Evolutionary conservation across 2,113 vertebrate genomes (phyloP).

Genomic region (Gopherus flavomarginatus): DNA sequence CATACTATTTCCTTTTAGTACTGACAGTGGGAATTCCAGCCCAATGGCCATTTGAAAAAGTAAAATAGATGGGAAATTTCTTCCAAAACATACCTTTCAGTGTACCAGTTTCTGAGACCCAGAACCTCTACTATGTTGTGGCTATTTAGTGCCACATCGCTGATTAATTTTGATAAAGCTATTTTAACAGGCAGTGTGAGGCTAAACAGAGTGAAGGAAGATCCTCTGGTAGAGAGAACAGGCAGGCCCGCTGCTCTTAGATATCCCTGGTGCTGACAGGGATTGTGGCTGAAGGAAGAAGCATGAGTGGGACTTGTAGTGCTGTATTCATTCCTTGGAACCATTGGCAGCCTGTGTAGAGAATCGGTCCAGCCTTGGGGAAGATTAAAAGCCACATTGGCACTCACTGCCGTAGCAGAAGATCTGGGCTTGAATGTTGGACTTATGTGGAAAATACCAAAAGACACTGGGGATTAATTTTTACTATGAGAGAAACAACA

Average conservation of each 20-base stretch:
- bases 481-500: neutral
- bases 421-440: neutral
- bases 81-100: neutral
- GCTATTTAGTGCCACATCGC: neutral
- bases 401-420: neutral
- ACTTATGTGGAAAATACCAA: neutral
- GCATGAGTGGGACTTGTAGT: neutral
- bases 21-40: neutral
- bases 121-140: neutral
- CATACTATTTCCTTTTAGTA: neutral
- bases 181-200: neutral
- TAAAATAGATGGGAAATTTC: neutral
- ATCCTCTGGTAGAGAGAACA: neutral
- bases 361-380: neutral
- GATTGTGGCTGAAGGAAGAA: neutral
- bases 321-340: neutral
- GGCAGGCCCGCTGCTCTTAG: neutral
- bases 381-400: neutral
- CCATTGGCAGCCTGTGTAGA: neutral
- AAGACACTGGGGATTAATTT: neutral
- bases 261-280: neutral
- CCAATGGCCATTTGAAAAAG: neutral
- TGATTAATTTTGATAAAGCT: neutral
- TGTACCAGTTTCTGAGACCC: neutral
- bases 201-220: neutral